Evolutionary conservation across 2,888 invertebrate genomes (phyloP).

Genomic region (Saturnia pavonia): DNA sequence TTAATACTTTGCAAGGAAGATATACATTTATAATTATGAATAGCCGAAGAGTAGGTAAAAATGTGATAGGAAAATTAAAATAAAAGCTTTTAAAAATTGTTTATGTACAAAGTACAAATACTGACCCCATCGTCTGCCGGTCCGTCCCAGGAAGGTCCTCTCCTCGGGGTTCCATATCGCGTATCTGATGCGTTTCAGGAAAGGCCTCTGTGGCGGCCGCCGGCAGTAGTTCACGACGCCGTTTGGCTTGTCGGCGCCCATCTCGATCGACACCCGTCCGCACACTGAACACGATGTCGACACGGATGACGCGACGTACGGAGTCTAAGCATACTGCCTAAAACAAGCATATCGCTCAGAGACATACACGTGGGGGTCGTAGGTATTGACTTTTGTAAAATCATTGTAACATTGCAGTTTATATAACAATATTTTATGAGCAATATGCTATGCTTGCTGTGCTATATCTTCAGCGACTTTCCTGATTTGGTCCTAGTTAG

Average conservation of each 20-base stretch:
- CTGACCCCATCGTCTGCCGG: slow-evolving; percentile 86
- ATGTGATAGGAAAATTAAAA: too few relatives aligned
- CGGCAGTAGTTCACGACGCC: slow-evolving; percentile 68
- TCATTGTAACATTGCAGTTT: too few relatives aligned
- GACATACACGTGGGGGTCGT: slow-evolving; percentile 11
- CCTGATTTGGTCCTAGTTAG: too few relatives aligned
- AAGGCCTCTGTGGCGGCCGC: slow-evolving; percentile 64
- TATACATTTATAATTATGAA: too few relatives aligned
- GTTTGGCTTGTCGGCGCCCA: slow-evolving; percentile 73
- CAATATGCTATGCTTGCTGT: too few relatives aligned
- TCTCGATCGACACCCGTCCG: slow-evolving; percentile 38
- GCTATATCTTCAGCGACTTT: too few relatives aligned
- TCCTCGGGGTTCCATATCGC: slow-evolving; percentile 83
- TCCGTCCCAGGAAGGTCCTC: slow-evolving; percentile 83
- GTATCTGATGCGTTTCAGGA: slow-evolving; percentile 62
- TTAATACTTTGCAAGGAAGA: too few relatives aligned
- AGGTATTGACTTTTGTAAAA: too few relatives aligned
- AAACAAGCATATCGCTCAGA: slow-evolving; percentile 19
- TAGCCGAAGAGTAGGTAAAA: too few relatives aligned
- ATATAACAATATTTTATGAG: too few relatives aligned
- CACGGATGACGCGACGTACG: slow-evolving; percentile 17
- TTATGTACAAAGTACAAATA: slow-evolving; percentile 15
- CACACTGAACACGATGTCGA: slow-evolving; percentile 17
- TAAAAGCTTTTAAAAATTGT: not conserved
- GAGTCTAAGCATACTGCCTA: slow-evolving; percentile 26